Base-by-base conservation (phyloP, 2,888 invertebrate species). In the Ophion slaviceki region DNA sequence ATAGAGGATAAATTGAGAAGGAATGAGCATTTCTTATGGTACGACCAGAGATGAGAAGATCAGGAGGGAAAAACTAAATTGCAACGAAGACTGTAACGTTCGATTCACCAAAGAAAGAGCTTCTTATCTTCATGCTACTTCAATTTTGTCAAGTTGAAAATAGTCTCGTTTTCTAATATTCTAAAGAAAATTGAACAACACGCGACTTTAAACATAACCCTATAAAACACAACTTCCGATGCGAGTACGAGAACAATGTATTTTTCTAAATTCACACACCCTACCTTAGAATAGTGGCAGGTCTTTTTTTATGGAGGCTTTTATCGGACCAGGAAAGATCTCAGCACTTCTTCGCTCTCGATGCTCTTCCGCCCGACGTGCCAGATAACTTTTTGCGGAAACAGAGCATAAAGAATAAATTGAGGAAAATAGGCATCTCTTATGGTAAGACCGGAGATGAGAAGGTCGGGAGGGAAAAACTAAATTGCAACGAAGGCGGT, bases 1-100 rank as follows among this genome's bases (percentile, higher is more conserved):
- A 53, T 40, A 47, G 20, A 71, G 64, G 45, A 68, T 75, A 75
- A 79, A 84, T 74, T 80, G 80, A 71, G 66, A 17, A 59, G 62
- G 59, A 45, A 11, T 32, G 71, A 36, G 64, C 66, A 74, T 75
- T 80, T 61, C 57, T 61, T 66, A 66, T 64, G 64, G 66, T 28
- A 32, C 24, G 57, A 71, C 14, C 40, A 74, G 77, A 62, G 68
- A 36, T 47, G 57, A 74, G 62, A 57, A 70, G 67, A 77, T 75
- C 67, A 53, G 28, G n/a, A 28, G 14, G 11, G 61, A 45, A 53
- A 40, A 53, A 53, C 53, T 76, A 64, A 79, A 71, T 78, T 68
- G 77, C 24, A 40, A 28, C 59, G 24, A n/a, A 53, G 24, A 28
- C 68, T n/a, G 24, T 40, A 17, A 24, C 36, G 53, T 62, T 11